A percentile compares a stretch with the other conserved stretches of the same genome.
Evolutionary conservation across 2,888 invertebrate genomes (phyloP).

Genomic region (Trileptium ribeirensis): DNA sequence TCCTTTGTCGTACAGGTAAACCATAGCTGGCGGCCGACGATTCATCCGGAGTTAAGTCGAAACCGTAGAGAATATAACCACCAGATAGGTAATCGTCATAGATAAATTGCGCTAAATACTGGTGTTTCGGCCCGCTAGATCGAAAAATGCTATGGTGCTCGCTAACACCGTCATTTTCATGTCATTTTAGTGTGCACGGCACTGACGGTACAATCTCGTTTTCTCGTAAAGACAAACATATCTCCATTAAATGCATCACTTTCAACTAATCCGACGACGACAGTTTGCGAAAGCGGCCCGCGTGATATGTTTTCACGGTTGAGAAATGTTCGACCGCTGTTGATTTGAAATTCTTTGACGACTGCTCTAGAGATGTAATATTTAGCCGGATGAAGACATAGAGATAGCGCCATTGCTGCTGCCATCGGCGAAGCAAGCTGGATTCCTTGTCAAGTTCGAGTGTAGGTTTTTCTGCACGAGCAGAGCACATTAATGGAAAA

Average conservation of each 20-base stretch:
- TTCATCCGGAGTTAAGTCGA: background rate
- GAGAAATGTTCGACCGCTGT: no score
- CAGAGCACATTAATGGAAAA: background rate
- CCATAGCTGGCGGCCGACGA: background rate
- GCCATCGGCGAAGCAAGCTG: no score
- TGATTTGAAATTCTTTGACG: background rate
- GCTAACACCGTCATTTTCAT: no score
- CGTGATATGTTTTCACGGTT: no score
- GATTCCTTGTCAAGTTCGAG: background rate
- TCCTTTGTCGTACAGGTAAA: background rate
- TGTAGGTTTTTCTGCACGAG: background rate
- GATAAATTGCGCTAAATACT: background rate
- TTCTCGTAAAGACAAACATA: background rate
- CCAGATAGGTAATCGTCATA: background rate
- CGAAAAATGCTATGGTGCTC: background rate
- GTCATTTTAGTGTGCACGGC: no score
- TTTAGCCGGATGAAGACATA: background rate
- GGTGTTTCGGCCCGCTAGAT: background rate
- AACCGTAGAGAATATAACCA: background rate
- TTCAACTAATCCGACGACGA: background rate
- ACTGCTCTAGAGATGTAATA: background rate
- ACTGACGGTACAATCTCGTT: background rate
- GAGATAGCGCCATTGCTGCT: background rate
- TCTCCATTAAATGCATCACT: background rate
- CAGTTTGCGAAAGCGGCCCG: background rate